These are phyloP conservation scores for Taeniopygia guttata DNA, from an alignment of 2,797 vertebrate genomes.

Conservation along the genomic window DNA sequence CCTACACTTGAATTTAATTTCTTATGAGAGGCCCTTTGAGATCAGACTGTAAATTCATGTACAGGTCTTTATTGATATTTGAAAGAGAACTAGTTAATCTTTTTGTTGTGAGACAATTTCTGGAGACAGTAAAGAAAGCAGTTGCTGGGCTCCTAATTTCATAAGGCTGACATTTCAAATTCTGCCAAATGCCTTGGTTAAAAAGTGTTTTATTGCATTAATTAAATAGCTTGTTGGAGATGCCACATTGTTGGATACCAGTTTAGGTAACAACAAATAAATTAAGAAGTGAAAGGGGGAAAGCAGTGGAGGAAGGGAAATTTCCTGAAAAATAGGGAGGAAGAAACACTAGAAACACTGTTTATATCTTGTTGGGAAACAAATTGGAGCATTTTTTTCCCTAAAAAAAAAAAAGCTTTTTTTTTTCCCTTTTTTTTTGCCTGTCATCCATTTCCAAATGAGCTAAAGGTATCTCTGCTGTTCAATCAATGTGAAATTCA, in stretches of 20 bases:
- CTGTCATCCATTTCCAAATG: not conserved
- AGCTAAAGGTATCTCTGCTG: not conserved
- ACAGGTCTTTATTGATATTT: not conserved
- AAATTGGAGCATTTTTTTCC: not conserved
- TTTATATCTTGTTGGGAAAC: not conserved
- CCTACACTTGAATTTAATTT: not conserved
- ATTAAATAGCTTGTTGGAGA: constrained; percentile 27
- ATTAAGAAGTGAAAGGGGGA: constrained; percentile 10
- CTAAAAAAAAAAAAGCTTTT: not conserved
- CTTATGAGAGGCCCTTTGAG: not conserved
- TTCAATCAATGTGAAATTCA: not conserved
- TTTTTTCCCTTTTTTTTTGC: not conserved
- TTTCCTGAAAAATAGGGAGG: not conserved
- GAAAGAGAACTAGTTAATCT: not conserved
- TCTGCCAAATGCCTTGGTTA: constrained; percentile 17
- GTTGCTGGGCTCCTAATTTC: constrained; percentile 4
- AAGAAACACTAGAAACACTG: not conserved
- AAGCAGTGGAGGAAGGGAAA: not conserved
- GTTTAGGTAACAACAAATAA: constrained; percentile 48
- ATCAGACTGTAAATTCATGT: not conserved
- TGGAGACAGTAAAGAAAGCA: not conserved
- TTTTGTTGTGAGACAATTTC: not conserved
- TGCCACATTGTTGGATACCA: constrained; percentile 31
- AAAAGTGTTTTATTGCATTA: constrained; percentile 58
- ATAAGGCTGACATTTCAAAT: not conserved